Percentiles rank a stretch among this genome's conserved stretches.
Evolutionary conservation across 2,113 vertebrate species (phyloP).

Genomic region (Melanocharis versteri): DNA sequence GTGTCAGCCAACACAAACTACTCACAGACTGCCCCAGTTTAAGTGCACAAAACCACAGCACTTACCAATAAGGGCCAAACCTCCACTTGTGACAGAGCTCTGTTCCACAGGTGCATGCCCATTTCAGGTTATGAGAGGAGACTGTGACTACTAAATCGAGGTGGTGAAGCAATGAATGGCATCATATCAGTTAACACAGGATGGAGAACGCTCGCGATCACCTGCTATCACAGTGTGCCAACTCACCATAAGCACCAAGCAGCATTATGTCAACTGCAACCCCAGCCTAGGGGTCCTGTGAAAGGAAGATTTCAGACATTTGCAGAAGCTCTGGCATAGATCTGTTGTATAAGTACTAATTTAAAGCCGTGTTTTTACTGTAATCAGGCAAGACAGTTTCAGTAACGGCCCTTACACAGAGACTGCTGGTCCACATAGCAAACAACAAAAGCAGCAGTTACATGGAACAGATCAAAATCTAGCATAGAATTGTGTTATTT

Average conservation of each 20-base stretch:
- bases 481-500: background rate
- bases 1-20: background rate
- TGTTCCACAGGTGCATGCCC: background rate
- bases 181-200: background rate
- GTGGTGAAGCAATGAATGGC: background rate
- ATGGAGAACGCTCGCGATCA: background rate
- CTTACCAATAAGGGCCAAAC: background rate
- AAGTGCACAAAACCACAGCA: background rate
- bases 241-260: conserved; percentile 23
- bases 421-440: background rate
- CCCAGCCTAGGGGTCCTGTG: background rate
- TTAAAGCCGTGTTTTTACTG: conserved; percentile 17
- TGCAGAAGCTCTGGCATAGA: conserved; percentile 31
- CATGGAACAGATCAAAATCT: background rate
- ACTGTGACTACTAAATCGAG: background rate
- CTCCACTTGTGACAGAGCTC: background rate
- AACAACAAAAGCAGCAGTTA: conserved; percentile 15
- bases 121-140: background rate
- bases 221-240: background rate
- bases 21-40: background rate
- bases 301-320: background rate
- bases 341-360: background rate
- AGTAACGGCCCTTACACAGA: background rate
- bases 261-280: background rate
- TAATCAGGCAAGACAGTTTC: conserved; percentile 15